These are phyloP conservation scores for Alca torda DNA, from an alignment of 2,797 vertebrate genomes.

Conservation along the genomic window DNA sequence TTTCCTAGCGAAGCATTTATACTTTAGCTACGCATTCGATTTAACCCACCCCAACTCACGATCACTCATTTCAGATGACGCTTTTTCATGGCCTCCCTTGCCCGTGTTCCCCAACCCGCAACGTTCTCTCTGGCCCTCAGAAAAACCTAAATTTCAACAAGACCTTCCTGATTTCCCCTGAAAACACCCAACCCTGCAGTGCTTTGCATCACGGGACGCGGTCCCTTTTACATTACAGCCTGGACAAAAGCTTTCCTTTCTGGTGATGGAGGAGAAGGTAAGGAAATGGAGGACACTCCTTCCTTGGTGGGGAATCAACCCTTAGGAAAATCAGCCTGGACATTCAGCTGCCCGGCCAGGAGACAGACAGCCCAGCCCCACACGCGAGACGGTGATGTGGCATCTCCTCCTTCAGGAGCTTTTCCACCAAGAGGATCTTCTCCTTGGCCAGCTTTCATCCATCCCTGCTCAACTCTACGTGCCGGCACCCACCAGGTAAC, in stretches of 20 bases:
- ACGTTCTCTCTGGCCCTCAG: background rate
- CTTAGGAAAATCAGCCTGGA: background rate
- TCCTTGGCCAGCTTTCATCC: too few species aligned
- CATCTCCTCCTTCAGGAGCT: background rate
- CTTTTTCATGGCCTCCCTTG: background rate
- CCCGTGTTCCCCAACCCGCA: background rate
- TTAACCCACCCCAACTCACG: background rate
- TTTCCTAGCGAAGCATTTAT: background rate
- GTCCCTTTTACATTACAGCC: background rate
- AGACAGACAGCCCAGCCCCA: background rate
- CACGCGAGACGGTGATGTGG: too few species aligned
- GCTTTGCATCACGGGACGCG: background rate
- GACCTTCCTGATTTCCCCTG: background rate
- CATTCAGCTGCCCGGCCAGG: background rate
- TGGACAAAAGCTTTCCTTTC: background rate
- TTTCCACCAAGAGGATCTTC: background rate
- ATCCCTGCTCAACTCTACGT: accelerated
- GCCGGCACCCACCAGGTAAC: background rate
- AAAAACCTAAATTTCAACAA: too few species aligned
- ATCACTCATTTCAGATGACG: background rate
- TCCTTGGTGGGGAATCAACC: too few species aligned
- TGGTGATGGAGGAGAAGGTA: background rate
- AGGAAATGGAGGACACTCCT: background rate
- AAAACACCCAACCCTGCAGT: background rate
- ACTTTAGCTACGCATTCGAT: background rate